Conservation (phyloP, 2,797 vertebrate species). For the Sebastes iracundus region DNA sequence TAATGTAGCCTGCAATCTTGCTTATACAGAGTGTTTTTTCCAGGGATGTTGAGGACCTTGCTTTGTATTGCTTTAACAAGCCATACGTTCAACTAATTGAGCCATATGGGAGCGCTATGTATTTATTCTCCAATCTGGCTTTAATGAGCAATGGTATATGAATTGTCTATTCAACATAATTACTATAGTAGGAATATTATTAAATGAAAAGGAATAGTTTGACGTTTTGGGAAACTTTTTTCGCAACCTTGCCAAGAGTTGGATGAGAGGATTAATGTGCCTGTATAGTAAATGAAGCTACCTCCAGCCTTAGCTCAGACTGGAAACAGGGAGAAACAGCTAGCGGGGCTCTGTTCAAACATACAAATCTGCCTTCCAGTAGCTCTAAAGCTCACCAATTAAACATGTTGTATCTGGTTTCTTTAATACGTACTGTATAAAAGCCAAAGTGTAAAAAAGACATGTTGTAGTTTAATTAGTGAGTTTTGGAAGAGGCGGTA, state of each 20-base stretch:
- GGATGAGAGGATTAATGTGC: neutral
- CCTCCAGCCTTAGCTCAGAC: neutral
- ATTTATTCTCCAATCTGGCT: neutral
- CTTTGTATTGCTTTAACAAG: neutral
- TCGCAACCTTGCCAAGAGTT: neutral
- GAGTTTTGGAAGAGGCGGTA: neutral
- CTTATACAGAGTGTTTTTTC: neutral
- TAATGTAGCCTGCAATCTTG: neutral
- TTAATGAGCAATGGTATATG: neutral
- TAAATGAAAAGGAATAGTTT: neutral
- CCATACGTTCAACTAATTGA: conserved; percentile 8
- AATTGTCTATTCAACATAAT: neutral
- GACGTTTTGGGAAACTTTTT: neutral
- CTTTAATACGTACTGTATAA: neutral
- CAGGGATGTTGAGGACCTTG: neutral
- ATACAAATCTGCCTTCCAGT: neutral
- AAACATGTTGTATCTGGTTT: neutral
- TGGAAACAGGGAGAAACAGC: neutral
- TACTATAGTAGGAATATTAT: neutral
- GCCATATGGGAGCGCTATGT: neutral
- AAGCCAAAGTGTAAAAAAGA: neutral
- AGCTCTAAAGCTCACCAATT: neutral
- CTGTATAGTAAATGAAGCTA: neutral
- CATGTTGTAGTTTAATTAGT: neutral
- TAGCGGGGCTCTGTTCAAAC: neutral